Base-by-base conservation (phyloP, 2,113 vertebrate genomes). In the Aleadryas rufinucha region DNA sequence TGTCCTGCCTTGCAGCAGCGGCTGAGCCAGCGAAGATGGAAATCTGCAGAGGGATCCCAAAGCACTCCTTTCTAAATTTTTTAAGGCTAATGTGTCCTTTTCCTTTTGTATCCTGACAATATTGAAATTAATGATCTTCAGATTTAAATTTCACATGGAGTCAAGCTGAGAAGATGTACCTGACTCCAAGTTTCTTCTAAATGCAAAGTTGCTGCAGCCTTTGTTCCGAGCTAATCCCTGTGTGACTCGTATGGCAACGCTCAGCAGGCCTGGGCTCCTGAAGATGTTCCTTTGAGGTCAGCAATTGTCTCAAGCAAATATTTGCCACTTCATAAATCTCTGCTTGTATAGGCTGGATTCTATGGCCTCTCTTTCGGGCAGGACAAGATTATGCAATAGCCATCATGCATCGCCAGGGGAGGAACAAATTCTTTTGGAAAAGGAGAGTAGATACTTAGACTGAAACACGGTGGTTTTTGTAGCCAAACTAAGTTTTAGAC, bases 301-400 rank as follows among this genome's bases (percentile, higher is more conserved):
- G 83, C 85, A 92, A 87, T 93, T 94, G 90, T 96, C 93, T 86
- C 94, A 83, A 86, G 91, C 90, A 94, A 92, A 91, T 95, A 95
- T 94, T 92, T 89, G 95, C 79, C 71, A 83, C 65, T 92, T 83
- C 93, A 96, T 95, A 93, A 95, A 95, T 97, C 93, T 96, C 85
- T 89, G 9, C 59, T 95, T 94, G 88, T 77, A 84, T 90, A 95
- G 93, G 61, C 90, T 86, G 63, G n/a, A 71, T 89, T 93, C 80
- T 89, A 69, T 84, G 93, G 80, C 56, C 71, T 84, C 52, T 74
- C 39, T 64, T 82, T 53, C 37, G 75, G 72, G 49, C 78, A 84
- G 42, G n/a, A 24, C 54, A 69, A 66, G 90, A 68, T 91, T 87
- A 53, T 82, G 71, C 90, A 92, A 68, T 20, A 66, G 80, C 80